Evolutionary conservation across 2,113 vertebrate species (phyloP), one percentile per base, ranked within the genome.

Genomic region (Melanostigma gelatinosum): DNA sequence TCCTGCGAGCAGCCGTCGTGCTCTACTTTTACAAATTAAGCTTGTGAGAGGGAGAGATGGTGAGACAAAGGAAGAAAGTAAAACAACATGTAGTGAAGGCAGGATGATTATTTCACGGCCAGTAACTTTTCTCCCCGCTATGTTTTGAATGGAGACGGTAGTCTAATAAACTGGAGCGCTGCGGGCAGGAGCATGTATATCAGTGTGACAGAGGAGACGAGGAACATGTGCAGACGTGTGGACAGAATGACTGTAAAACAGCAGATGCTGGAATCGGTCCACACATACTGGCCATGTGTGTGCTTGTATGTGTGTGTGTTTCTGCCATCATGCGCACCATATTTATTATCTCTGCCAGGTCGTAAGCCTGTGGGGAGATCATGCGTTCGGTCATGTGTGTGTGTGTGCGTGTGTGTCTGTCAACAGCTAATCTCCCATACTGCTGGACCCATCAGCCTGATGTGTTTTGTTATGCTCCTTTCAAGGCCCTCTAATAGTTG

Each of bases 1-100:
- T 62, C 72, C 57, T 73, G 20, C 71, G 15, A 58, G 24, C 54
- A 32, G 38, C 6, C 6, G 42, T 10, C 55, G 29, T 60, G 42
- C 24, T 60, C 55, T 60, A 60, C 70, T 72, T 72, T 60, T 48
- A 20, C 12, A 50, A 20, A 18, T 50, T 13, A 48, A 67, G 65
- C 22, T 18, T 0, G 29, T 34, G 34, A 38, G 34, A 63, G 61
- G 27, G 38, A 24, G 10, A 1, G 61, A 20, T 27, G 20, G 15
- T 48, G 55, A 36, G 16, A 29, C n/a, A 75, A 2, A 65, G 6
- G 11, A 44, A 22, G 48, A 75, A 34, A 54, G n/a, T 29, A 42
- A 44, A 46, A 54, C n/a, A 29, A 16, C 13, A 44, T 57, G 22
- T 4, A 16, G 18, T 4, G 38, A 55, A 22, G 22, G 32, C 55